phyloP scores from a whole-genome alignment of 2,888 invertebrate genomes.

The Scaptomyza polygonia region DNA sequence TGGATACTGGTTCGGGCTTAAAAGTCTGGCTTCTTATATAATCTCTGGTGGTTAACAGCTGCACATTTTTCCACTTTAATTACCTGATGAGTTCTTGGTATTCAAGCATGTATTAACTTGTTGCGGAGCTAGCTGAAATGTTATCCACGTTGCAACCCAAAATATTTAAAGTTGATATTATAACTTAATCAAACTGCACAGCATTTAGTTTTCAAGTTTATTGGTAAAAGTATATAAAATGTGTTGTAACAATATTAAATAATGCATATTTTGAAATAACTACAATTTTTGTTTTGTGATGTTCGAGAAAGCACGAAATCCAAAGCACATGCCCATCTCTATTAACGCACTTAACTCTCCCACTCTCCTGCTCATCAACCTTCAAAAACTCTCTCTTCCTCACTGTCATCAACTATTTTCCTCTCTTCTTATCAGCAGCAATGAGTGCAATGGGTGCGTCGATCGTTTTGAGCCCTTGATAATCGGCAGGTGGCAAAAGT shows the following conservation, averaged over 20 bases:
- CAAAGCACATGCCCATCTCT: slow-evolving; percentile 24
- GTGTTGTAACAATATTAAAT: too few species aligned
- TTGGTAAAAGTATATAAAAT: too few species aligned
- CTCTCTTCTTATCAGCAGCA: slow-evolving; percentile 41
- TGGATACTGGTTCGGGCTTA: background rate
- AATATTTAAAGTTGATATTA: too few species aligned
- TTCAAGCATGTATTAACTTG: background rate
- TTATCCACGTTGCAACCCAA: too few species aligned
- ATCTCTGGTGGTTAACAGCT: background rate
- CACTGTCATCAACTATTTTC: background rate
- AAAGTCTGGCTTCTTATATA: background rate
- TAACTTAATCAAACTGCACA: too few species aligned
- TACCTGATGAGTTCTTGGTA: background rate
- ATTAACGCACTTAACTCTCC: background rate
- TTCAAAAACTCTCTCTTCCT: slow-evolving; percentile 6
- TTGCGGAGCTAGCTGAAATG: background rate
- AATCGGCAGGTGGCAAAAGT: slow-evolving; percentile 44
- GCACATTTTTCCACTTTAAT: background rate
- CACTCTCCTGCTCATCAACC: background rate
- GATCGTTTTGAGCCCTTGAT: slow-evolving; percentile 30
- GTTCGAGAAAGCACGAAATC: too few species aligned
- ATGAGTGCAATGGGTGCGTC: slow-evolving; percentile 3
- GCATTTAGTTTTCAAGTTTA: too few species aligned
- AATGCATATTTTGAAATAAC: background rate
- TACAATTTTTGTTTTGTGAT: too few species aligned